Base-by-base conservation (phyloP, 2,888 invertebrate genomes). In the Elmis aenea region DNA sequence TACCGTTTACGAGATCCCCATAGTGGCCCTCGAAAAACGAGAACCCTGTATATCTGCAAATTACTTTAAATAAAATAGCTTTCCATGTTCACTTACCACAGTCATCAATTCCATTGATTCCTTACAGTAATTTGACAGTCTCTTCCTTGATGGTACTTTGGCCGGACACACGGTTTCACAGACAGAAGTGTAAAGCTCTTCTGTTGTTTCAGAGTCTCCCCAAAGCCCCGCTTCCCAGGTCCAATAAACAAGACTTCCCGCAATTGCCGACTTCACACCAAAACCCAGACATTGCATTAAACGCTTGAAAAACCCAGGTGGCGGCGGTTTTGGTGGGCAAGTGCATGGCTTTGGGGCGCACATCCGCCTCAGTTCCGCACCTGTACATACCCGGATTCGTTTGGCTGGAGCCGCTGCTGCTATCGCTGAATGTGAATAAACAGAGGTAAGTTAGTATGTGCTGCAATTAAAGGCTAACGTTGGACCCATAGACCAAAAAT, bases 161-260 rank as follows among this genome's bases (percentile, higher is more conserved):
- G 13, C 16, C 3, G 53, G 48, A 3, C 34, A 30, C 6, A 38
- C 41, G 8, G 9, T 25, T 28, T 34, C 11, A 20, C 61, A 60
- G 6, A 57, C 48, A 9, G 43, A 53, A 10, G 44, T 46, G 42
- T 67, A 71, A 12, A 71, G 42, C 6, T 64, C 52, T 44, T 69
- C 66, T 5, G 67, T 64, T 26, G 67, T 58, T 13, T 55, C 54
- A 4, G 63, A 50, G 31, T 59, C 59, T 1, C 71, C 69, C 72
- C 72, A 72, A 5, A 72, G 39, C 6, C 71, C 71, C 38, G 68
- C 60, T 39, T 65, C 59, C 9, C 60, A 61, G 1, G 68, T 66
- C 53, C 67, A 62, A 41, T 68, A 71, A 23, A 70, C 53, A 9
- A 67, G 51, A 11, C 63, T 67, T 5, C 55, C 61, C 1, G 64